phyloP scores from a whole-genome alignment of 2,888 invertebrate genomes.

The Tenthredo amoena region DNA sequence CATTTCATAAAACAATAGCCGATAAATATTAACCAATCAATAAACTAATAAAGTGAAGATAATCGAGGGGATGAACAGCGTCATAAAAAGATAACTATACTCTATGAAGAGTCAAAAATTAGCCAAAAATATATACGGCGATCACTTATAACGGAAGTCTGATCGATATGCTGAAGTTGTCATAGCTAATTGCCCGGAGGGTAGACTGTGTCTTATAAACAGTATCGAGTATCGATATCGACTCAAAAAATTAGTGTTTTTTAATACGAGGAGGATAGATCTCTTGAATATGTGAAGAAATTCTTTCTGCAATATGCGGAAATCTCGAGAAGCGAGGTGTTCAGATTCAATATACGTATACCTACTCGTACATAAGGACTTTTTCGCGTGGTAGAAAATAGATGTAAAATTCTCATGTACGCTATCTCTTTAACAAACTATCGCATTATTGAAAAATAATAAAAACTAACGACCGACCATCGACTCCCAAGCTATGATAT shows the following conservation, averaged over 20 bases:
- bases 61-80: neutral
- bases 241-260: conserved; percentile 17
- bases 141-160: neutral
- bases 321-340: neutral
- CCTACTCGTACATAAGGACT: neutral
- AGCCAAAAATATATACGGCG: neutral
- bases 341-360: neutral
- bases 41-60: neutral
- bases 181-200: conserved; percentile 19
- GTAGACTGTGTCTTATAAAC: conserved; percentile 34
- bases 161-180: conserved; percentile 43
- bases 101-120: neutral
- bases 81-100: neutral
- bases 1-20: neutral
- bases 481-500: neutral
- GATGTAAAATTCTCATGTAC: neutral
- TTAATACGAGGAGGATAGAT: neutral
- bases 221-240: conserved; percentile 41
- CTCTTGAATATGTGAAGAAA: neutral
- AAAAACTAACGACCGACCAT: conserved; percentile 3
- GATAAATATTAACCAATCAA: neutral
- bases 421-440: neutral
- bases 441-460: neutral
- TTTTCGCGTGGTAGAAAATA: neutral
- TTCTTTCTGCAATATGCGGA: neutral